Evolutionary conservation across 2,797 vertebrate species (phyloP).

Genomic region (Monodelphis domestica): DNA sequence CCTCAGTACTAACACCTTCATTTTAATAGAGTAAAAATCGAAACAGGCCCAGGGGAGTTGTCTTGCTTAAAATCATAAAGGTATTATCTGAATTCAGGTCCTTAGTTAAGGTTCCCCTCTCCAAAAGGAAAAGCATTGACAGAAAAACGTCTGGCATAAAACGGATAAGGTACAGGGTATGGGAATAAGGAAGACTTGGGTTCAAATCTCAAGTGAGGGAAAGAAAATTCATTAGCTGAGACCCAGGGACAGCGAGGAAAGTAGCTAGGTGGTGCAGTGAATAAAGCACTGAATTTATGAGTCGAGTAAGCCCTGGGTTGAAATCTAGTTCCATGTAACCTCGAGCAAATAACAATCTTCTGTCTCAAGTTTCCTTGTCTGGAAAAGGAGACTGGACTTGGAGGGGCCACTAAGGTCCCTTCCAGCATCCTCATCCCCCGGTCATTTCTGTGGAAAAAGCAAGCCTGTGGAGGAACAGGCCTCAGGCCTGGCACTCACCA

Average conservation of each 20-base stretch:
- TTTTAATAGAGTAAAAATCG: background rate
- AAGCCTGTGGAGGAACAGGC: too few species aligned
- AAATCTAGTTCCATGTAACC: background rate
- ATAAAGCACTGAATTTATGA: background rate
- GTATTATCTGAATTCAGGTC: background rate
- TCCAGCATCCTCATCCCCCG: background rate
- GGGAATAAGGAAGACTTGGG: background rate
- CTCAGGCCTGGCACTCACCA: background rate
- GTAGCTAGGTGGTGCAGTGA: background rate
- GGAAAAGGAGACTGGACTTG: background rate
- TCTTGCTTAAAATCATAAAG: background rate
- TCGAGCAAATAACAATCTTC: background rate
- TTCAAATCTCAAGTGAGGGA: background rate
- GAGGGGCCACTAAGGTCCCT: too few species aligned
- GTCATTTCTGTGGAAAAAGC: background rate
- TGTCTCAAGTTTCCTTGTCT: background rate
- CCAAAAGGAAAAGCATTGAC: too few species aligned
- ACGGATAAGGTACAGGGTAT: rapidly evolving
- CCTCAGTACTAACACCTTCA: background rate
- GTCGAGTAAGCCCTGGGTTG: background rate
- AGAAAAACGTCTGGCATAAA: background rate
- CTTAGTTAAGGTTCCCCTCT: background rate
- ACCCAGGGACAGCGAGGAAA: too few species aligned
- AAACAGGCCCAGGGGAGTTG: background rate
- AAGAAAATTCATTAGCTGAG: background rate